A percentile compares a stretch with the other conserved stretches of the same genome.
Conservation (phyloP, 2,888 invertebrate species). For the Nysson spinosus region DNA sequence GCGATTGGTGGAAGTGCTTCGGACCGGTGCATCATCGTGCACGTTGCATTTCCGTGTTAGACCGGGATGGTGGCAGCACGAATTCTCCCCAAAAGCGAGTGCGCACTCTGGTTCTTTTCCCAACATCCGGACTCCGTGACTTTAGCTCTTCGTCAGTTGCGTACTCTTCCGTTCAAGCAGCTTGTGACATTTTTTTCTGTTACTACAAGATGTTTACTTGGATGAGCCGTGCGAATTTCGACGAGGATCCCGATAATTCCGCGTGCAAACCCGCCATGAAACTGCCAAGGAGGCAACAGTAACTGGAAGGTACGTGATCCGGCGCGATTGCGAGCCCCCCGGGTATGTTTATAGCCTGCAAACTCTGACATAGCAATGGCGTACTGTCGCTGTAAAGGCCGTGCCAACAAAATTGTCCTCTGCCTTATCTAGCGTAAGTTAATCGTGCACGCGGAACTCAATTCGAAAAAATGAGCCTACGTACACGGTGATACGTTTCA, state of each 20-base stretch:
- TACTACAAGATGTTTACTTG: slow-evolving; percentile 79
- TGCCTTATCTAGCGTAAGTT: slow-evolving; percentile 44
- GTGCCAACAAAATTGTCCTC: slow-evolving; percentile 51
- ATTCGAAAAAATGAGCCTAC: slow-evolving; percentile 13
- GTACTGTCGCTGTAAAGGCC: slow-evolving; percentile 66
- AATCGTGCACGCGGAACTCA: slow-evolving; percentile 26
- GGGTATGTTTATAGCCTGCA: slow-evolving; percentile 76
- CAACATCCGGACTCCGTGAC: slow-evolving; percentile 67
- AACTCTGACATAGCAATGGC: slow-evolving; percentile 76
- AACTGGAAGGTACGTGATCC: slow-evolving; percentile 67
- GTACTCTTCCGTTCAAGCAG: slow-evolving; percentile 73
- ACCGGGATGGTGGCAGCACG: slow-evolving; percentile 24
- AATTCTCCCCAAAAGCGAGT: slow-evolving; percentile 16
- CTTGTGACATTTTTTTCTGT: slow-evolving; percentile 78
- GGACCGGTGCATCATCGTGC: background rate
- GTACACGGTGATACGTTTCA: slow-evolving; percentile 25
- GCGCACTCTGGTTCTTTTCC: slow-evolving; percentile 36
- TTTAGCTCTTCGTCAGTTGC: slow-evolving; percentile 66
- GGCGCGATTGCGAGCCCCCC: slow-evolving; percentile 50
- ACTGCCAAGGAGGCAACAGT: slow-evolving; percentile 67
- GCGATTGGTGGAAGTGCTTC: background rate
- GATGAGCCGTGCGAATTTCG: slow-evolving; percentile 76
- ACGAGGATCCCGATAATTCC: slow-evolving; percentile 67
- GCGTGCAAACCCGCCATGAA: slow-evolving; percentile 69
- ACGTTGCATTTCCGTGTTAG: background rate